These are phyloP conservation scores for Gambusia affinis DNA, from an alignment of 2,113 vertebrate genomes.

Conservation along the genomic window DNA sequence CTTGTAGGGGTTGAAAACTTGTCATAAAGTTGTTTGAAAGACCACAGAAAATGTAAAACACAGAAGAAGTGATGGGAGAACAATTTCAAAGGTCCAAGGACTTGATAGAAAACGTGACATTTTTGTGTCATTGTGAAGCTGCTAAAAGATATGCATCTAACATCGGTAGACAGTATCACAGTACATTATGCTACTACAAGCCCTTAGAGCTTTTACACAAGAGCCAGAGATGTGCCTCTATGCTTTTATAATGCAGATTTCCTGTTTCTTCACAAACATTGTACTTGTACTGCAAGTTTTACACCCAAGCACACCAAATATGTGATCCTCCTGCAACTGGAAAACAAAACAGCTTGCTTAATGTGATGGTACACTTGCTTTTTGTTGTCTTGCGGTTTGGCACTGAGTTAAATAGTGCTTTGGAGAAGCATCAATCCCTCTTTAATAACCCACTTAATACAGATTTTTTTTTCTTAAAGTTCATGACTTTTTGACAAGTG, in stretches of 20 bases:
- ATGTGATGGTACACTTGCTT: too few relatives aligned
- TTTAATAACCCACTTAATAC: too few relatives aligned
- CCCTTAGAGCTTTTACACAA: constrained; percentile 1
- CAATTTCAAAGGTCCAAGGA: constrained; percentile 29
- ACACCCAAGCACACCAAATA: background rate
- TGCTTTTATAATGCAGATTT: background rate
- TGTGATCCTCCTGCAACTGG: background rate
- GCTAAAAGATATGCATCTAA: constrained; percentile 18
- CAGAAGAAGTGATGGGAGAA: constrained; percentile 33
- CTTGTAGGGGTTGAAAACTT: constrained; percentile 6
- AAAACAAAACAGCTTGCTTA: background rate
- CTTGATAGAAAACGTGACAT: constrained; percentile 36
- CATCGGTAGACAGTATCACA: constrained; percentile 3
- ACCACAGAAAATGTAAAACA: constrained; percentile 24
- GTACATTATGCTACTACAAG: background rate
- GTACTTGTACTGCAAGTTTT: background rate
- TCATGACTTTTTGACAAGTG: too few relatives aligned
- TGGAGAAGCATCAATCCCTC: too few relatives aligned
- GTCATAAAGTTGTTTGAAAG: constrained; percentile 24
- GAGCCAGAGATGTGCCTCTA: background rate
- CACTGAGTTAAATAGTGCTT: too few relatives aligned
- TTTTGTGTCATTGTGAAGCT: constrained; percentile 17
- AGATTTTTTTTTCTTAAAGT: too few relatives aligned
- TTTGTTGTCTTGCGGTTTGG: too few relatives aligned
- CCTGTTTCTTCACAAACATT: background rate